A percentile compares a stretch with the other conserved stretches of the same genome.
These are phyloP conservation scores for Elaphurus davidianus DNA, from an alignment of 2,113 vertebrate genomes.

Conservation along the genomic window DNA sequence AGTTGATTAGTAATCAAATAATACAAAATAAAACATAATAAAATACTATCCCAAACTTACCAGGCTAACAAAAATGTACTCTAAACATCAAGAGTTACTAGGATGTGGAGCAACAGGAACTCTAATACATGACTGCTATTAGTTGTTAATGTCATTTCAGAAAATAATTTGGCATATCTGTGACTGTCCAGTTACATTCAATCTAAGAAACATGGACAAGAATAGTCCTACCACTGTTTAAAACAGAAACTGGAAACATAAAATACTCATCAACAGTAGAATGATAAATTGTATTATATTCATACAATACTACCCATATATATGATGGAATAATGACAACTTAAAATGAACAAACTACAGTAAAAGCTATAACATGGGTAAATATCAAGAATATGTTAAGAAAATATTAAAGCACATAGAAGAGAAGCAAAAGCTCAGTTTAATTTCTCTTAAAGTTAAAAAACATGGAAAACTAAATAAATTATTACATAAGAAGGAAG, in stretches of 20 bases:
- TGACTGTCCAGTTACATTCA: neutral
- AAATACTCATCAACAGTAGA: neutral
- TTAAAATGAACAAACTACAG: neutral
- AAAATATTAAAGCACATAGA: neutral
- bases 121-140: neutral
- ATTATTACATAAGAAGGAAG: neutral
- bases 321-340: neutral
- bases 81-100: neutral
- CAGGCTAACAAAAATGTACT: neutral
- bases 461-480: neutral
- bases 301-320: neutral
- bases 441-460: neutral
- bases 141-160: neutral
- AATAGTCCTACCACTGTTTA: neutral
- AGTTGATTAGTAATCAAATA: neutral
- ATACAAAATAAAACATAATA: neutral
- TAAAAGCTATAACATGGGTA: neutral
- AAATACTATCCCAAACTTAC: neutral
- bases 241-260: neutral
- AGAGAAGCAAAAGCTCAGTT: neutral
- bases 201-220: neutral
- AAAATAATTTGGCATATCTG: neutral
- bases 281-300: neutral
- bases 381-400: neutral
- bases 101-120: neutral